phyloP scores from a whole-genome alignment of 2,797 vertebrate genomes.

The Limnodromus scolopaceus region DNA sequence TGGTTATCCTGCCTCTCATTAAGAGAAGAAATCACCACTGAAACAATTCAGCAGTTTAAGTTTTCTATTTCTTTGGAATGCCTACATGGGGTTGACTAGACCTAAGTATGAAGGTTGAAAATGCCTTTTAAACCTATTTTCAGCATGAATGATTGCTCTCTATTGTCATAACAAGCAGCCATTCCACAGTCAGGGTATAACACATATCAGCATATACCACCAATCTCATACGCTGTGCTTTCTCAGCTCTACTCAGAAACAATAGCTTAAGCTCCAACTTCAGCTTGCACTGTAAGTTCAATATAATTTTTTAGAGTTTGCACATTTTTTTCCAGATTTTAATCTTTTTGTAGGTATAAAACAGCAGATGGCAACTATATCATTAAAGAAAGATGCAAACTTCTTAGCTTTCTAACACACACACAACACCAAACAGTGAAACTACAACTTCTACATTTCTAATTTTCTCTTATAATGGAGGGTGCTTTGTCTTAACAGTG shows the following conservation, averaged over 20 bases:
- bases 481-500: neutral
- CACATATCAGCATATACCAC: too few species aligned
- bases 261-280: neutral
- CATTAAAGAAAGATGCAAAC: neutral
- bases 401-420: neutral
- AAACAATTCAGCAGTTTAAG: neutral
- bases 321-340: neutral
- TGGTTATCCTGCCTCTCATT: neutral
- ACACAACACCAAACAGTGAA: neutral
- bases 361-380: neutral
- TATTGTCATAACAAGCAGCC: neutral
- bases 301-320: neutral
- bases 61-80: neutral
- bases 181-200: neutral
- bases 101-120: neutral
- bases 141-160: neutral
- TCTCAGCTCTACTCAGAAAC: neutral
- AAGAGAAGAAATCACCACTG: neutral
- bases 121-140: neutral
- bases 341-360: neutral
- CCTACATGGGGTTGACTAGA: neutral
- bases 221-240: neutral
- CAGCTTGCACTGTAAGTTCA: neutral
- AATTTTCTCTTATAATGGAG: neutral
- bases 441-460: neutral